phyloP scores from a whole-genome alignment of 2,113 vertebrate genomes.

The Hystrix brachyura region DNA sequence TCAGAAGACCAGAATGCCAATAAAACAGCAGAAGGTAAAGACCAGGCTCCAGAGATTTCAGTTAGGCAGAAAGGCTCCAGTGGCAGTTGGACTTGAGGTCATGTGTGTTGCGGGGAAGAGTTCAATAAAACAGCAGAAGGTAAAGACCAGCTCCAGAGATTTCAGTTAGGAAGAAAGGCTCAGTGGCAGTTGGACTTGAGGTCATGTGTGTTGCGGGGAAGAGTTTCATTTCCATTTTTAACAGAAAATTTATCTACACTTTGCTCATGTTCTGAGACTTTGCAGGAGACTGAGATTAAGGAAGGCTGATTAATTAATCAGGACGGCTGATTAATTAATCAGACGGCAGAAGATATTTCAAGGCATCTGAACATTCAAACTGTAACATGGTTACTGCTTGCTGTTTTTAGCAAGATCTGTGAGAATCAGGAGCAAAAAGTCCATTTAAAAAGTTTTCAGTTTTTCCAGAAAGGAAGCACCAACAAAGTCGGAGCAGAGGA shows the following conservation, averaged over 20 bases:
- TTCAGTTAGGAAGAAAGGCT: not conserved
- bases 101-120: not conserved
- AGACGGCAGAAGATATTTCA: not conserved
- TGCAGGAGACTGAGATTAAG: not conserved
- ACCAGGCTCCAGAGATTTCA: not conserved
- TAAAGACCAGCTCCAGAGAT: not conserved
- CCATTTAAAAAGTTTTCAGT: not conserved
- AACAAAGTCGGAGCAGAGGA: not conserved
- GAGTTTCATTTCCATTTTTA: not conserved
- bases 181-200: not conserved
- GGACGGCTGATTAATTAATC: not conserved
- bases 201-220: not conserved
- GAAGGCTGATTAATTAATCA: not conserved
- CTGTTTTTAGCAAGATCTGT: not conserved
- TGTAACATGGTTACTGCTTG: not conserved
- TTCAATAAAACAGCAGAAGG: too few species aligned
- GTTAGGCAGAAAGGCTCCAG: not conserved
- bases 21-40: not conserved
- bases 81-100: not conserved
- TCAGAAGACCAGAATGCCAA: not conserved
- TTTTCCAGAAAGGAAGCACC: not conserved
- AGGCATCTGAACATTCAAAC: not conserved
- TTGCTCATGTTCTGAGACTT: not conserved
- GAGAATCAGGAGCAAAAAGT: not conserved
- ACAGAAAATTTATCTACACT: not conserved